phyloP scores from a whole-genome alignment of 2,888 invertebrate genomes.

The Kryphioiulus occultus region DNA sequence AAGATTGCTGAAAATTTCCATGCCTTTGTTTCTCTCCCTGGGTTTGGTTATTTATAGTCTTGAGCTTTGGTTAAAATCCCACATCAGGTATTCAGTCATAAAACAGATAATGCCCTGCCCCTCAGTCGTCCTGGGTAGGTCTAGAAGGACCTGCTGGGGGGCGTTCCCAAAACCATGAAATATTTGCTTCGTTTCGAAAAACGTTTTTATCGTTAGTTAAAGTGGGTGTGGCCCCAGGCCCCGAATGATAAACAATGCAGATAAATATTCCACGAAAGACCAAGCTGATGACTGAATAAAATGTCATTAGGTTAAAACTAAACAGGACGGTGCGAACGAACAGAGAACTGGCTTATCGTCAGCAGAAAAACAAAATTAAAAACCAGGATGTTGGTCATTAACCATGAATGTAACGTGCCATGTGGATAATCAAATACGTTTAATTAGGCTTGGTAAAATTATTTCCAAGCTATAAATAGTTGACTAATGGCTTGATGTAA shows the following conservation, averaged over 20 bases:
- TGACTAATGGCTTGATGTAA: no score
- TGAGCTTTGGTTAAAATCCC: neutral
- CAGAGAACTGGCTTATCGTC: neutral
- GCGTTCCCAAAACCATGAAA: neutral
- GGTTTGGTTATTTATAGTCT: slow-evolving; percentile 22
- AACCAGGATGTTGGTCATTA: neutral
- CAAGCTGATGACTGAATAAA: neutral
- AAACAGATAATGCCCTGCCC: slow-evolving; percentile 27
- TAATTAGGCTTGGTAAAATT: no score
- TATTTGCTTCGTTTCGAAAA: slow-evolving; percentile 15
- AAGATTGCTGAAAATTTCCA: slow-evolving; percentile 22
- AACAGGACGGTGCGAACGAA: neutral
- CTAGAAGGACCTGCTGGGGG: neutral
- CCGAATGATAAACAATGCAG: neutral
- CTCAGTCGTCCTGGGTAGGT: slow-evolving; percentile 36
- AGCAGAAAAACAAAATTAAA: slow-evolving; percentile 21
- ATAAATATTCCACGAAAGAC: neutral
- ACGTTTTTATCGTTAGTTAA: slow-evolving; percentile 11
- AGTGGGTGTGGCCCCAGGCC: slow-evolving; percentile 26
- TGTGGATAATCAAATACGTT: neutral
- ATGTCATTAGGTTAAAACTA: neutral
- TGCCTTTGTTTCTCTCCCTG: slow-evolving; percentile 20
- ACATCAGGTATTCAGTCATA: slow-evolving; percentile 37
- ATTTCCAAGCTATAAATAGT: no score
- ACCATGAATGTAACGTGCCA: neutral